A percentile compares a stretch with the other conserved stretches of the same genome.
These are phyloP conservation scores for Alouatta palliata DNA, from an alignment of 2,113 vertebrate genomes.

Conservation along the genomic window DNA sequence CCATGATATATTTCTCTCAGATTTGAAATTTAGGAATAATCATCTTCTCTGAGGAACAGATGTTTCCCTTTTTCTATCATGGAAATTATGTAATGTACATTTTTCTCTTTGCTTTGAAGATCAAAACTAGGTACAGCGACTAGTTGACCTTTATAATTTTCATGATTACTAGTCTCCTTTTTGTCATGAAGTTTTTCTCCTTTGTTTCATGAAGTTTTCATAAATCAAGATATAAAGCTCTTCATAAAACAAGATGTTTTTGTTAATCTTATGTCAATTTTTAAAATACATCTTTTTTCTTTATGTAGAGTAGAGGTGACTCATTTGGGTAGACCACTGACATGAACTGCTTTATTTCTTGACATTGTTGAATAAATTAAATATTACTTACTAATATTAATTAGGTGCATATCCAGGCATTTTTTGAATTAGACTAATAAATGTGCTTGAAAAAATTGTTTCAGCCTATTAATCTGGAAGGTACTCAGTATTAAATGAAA, in stretches of 20 bases:
- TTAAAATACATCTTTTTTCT: neutral
- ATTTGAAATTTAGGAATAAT: neutral
- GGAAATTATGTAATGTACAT: neutral
- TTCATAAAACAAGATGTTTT: conserved; percentile 44
- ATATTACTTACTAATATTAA: neutral
- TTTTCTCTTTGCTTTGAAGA: neutral
- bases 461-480: neutral
- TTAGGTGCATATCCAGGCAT: neutral
- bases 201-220: neutral
- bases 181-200: neutral
- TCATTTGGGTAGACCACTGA: conserved; percentile 4
- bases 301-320: neutral
- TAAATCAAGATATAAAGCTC: conserved; percentile 13
- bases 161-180: neutral
- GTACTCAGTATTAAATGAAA: neutral
- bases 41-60: neutral
- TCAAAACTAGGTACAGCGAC: neutral
- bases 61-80: neutral
- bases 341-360: neutral
- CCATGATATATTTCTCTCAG: neutral
- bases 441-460: conserved; percentile 47
- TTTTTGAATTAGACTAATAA: conserved; percentile 25
- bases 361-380: neutral
- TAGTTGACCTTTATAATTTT: neutral
- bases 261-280: neutral